Evolutionary conservation across 2,113 vertebrate genomes (phyloP), one percentile per base, ranked within the genome.

Genomic region (Neodontobutis hainanensis): DNA sequence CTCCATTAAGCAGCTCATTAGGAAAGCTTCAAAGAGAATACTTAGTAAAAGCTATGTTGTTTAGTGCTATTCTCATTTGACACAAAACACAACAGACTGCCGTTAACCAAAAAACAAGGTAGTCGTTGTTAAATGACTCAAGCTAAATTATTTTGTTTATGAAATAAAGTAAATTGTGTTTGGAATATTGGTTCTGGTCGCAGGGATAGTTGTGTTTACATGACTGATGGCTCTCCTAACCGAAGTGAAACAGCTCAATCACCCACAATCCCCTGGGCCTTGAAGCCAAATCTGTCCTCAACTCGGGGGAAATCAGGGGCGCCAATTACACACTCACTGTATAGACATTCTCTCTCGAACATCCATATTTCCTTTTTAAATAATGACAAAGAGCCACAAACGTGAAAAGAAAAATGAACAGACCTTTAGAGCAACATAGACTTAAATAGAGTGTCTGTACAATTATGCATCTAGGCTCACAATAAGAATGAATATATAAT

Each of bases 211-310:
- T 75, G 60, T 49, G 44, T 64, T 65, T 73, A 15, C 75, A 70
- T 82, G 61, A 84, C 53, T 62, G 73, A 80, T 15, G 46, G 36
- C 46, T 73, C 58, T 82, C 46, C 50, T 55, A 50, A 68, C 61
- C 53, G 70, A 43, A 70, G 70, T 46, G 64, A 60, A 73, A 75
- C 75, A 80, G 68, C 75, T 76, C 40, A 2, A 84, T 75, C 72
- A 80, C 74, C 67, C 68, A 58, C 73, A 78, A 67, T 76, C 83
- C 83, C 74, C 51, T 47, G 50, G 73, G 81, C 73, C 75, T 82
- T 42, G 15, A 3, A 74, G 77, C 49, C 64, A 75, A 83, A 84
- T 78, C 53, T 68, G 73, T 63, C 76, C 61, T 75, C 59, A 51
- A 68, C 80, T 75, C 81, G 27, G 49, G 71, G 69, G 71, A 83